These are phyloP conservation scores for Sylvicapra grimmia DNA, from an alignment of 2,113 vertebrate species.

Conservation along the genomic window DNA sequence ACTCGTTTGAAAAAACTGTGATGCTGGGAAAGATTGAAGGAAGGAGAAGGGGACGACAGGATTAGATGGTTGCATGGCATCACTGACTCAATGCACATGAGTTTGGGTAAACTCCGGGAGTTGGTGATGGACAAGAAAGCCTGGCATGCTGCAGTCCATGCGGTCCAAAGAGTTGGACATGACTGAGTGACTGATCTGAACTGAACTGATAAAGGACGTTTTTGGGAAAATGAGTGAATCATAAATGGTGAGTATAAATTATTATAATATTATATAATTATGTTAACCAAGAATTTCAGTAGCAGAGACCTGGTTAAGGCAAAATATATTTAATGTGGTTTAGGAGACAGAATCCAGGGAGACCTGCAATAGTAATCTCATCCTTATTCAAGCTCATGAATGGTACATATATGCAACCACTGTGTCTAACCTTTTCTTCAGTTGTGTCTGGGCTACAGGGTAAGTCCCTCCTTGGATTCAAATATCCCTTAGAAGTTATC, in stretches of 20 bases:
- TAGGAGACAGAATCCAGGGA: background rate
- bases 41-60: background rate
- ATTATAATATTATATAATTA: background rate
- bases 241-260: background rate
- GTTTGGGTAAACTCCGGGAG: background rate
- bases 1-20: background rate
- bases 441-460: background rate
- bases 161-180: background rate
- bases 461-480: background rate
- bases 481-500: background rate
- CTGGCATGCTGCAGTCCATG: background rate
- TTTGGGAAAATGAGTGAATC: background rate
- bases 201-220: background rate
- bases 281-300: background rate
- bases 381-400: background rate
- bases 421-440: background rate
- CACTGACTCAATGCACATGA: background rate
- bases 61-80: background rate
- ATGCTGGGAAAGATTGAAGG: background rate
- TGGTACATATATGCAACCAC: background rate
- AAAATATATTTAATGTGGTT: background rate
- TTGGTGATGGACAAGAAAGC: background rate
- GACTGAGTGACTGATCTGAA: background rate
- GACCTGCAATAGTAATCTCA: background rate
- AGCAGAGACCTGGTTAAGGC: background rate